Evolutionary conservation across 1,140 invertebrate genomes (phyloP).

Genomic region (Andricus grossulariae): DNA sequence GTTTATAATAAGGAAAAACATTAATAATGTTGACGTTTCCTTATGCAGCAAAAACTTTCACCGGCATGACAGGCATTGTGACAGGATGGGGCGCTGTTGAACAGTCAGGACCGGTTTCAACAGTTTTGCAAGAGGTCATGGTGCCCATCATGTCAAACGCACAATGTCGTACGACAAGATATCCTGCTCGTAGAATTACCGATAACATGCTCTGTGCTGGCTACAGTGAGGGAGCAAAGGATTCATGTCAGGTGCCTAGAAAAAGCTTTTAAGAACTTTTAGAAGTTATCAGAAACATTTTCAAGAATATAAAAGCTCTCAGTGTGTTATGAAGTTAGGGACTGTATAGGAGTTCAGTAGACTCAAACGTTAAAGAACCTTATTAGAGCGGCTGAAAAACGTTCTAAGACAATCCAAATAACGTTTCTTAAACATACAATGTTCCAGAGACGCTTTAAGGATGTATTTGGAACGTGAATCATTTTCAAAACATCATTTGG

Average conservation of each 20-base stretch:
- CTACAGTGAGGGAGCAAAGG: conserved; percentile 83
- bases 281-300: background rate
- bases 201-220: conserved; percentile 93
- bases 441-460: too few relatives aligned
- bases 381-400: too few relatives aligned
- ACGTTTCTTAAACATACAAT: too few relatives aligned
- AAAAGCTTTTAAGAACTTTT: conserved; percentile 9
- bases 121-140: conserved; percentile 78
- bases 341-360: too few relatives aligned
- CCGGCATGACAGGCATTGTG: conserved; percentile 76
- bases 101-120: conserved; percentile 76
- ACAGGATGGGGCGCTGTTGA: conserved; percentile 82
- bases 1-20: conserved; percentile 18
- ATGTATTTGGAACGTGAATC: too few relatives aligned
- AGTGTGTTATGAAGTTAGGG: background rate
- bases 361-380: too few relatives aligned
- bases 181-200: conserved; percentile 83
- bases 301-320: background rate
- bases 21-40: conserved; percentile 34
- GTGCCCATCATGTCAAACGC: conserved; percentile 85
- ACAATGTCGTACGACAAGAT: conserved; percentile 82
- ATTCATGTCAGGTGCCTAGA: conserved; percentile 82
- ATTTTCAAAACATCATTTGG: too few relatives aligned
- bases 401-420: too few relatives aligned
- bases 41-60: conserved; percentile 68